Evolutionary conservation across 2,797 vertebrate genomes (phyloP).

Genomic region (Zalophus californianus): DNA sequence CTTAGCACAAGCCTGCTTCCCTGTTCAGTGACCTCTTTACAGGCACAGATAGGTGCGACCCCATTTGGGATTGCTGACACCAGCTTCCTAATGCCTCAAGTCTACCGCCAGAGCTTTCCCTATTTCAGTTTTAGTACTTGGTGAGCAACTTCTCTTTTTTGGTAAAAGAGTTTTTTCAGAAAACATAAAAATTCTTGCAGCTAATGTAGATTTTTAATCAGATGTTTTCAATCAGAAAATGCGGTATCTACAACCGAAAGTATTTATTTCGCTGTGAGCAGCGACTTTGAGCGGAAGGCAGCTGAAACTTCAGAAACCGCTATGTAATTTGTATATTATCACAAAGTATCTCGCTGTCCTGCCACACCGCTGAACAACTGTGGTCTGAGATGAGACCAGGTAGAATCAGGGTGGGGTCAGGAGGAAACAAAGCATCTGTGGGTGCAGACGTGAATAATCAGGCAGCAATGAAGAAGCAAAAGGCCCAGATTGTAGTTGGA

Average conservation of each 20-base stretch:
- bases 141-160: background rate
- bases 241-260: background rate
- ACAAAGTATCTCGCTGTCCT: background rate
- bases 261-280: background rate
- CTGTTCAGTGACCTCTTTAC: background rate
- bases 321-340: background rate
- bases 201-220: slow-evolving; percentile 21
- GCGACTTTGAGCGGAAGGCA: background rate
- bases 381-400: background rate
- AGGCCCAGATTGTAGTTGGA: background rate
- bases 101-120: background rate
- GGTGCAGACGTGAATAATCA: background rate
- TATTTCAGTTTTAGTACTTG: background rate
- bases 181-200: slow-evolving; percentile 24
- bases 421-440: background rate
- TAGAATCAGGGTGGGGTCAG: background rate
- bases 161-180: background rate
- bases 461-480: background rate
- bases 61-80: background rate
- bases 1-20: background rate
- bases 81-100: background rate
- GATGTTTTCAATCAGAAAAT: slow-evolving; percentile 50
- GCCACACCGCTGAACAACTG: background rate
- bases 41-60: background rate
- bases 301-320: background rate